Conservation (phyloP, 2,797 vertebrate species). For the Hyperoplus lanceolatus region DNA sequence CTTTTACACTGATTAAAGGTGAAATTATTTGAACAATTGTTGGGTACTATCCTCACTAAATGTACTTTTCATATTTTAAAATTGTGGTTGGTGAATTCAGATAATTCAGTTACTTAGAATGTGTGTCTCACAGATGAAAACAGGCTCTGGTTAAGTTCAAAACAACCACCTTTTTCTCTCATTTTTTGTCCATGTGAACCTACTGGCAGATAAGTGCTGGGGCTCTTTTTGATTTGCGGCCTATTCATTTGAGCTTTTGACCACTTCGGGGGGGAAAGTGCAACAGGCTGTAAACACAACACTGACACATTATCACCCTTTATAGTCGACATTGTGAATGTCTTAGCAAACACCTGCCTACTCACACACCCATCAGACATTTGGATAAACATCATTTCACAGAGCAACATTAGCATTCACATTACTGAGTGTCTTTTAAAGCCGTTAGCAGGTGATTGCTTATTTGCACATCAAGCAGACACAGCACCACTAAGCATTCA, state of each 20-base stretch:
- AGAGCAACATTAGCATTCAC: neutral
- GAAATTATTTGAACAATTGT: constrained; percentile 12
- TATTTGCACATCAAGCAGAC: neutral
- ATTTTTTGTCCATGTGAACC: constrained; percentile 1
- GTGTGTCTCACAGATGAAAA: neutral
- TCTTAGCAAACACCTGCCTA: neutral
- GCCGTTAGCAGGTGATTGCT: neutral
- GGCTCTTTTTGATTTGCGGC: neutral
- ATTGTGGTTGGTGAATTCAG: neutral
- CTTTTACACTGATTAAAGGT: constrained; percentile 2
- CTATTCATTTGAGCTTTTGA: neutral
- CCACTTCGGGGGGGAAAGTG: neutral
- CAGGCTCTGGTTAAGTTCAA: neutral
- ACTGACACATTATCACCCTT: neutral
- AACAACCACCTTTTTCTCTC: neutral
- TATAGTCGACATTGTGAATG: neutral
- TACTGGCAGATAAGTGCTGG: constrained; percentile 10
- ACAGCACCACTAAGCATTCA: neutral
- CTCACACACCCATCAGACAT: neutral
- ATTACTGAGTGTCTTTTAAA: neutral
- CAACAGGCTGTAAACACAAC: constrained; percentile 20
- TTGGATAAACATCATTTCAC: neutral
- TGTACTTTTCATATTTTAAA: constrained; percentile 6
- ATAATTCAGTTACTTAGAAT: neutral
- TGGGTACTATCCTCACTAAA: constrained; percentile 25